Evolutionary conservation across 2,888 invertebrate species (phyloP), one percentile per base, ranked within the genome.

Genomic region (Baronia brevicornis): DNA sequence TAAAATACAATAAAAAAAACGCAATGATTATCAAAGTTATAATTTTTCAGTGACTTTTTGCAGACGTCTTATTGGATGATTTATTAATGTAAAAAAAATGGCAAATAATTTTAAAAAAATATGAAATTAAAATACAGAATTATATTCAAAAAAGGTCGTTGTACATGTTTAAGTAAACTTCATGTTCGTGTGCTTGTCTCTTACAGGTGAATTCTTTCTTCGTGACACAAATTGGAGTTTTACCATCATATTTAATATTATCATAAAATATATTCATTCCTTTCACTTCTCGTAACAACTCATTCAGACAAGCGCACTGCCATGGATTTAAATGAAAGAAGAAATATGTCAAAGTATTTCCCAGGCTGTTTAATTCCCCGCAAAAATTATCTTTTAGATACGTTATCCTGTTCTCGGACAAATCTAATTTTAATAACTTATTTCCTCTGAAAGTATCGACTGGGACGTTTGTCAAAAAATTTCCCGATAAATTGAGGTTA

Each of bases 281-380:
- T 3, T 12, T 12, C 7, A 28, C 12, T 5, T 28, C 19, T 6
- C 8, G 12, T 12, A 28, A 20, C 8, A 28, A 20, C 11, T 28
- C 13, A 2, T 9, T 20, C 1, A 28, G 8, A 3, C 20, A 28
- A 13, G 20, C 28, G 11, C 13, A 28, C 6, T 28, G 28, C 20
- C 20, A 28, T 8, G 27, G 27, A n/a, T 27, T 27, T n/a, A 18
- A 6, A 3, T 27, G n/a, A 10, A 27, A 27, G 4, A 3, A 8
- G 7, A 11, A 26, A 7, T 8, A 4, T 14, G 8, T n/a, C 1
- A 9, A 7, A 18, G 11, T 18, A n/a, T n/a, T n/a, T n/a, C 26
- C 7, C 6, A 18, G 18, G 12, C 2, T 17, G 2, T 17, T 28
- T 8, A 25, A 14, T 14, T 25, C 5, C 23, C 3, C 3, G 4